Percentiles rank a stretch among this genome's conserved stretches.
phyloP scores from a whole-genome alignment of 2,113 vertebrate genomes.

The Camelus bactrianus region DNA sequence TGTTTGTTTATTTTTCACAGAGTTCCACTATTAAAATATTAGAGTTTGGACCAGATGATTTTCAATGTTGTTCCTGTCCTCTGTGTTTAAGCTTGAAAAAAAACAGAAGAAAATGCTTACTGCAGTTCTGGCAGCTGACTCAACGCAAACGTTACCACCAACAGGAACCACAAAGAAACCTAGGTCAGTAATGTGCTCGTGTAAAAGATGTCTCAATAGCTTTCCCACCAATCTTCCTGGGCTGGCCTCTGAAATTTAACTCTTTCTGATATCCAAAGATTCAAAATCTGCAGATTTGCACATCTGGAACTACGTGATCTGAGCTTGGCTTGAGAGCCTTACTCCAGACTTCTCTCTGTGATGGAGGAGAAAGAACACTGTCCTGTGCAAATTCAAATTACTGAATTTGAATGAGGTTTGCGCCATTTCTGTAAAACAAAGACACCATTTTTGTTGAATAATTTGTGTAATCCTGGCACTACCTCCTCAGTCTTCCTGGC shows the following conservation, averaged over 20 bases:
- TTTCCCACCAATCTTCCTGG: neutral
- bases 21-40: conserved; percentile 23
- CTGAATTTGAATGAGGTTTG: neutral
- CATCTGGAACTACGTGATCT: neutral
- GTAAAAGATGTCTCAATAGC: neutral
- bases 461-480: conserved; percentile 50
- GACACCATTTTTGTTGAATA: conserved; percentile 50
- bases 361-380: neutral
- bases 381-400: neutral
- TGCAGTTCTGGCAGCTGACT: neutral
- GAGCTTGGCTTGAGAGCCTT: neutral
- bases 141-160: neutral
- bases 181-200: neutral
- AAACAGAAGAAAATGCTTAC: neutral
- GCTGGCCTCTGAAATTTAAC: neutral
- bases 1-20: neutral
- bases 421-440: neutral
- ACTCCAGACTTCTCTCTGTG: neutral
- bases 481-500: conserved; percentile 62
- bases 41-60: conserved; percentile 17
- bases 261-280: neutral
- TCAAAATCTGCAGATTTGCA: neutral
- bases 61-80: neutral
- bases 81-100: conserved; percentile 53
- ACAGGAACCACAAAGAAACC: conserved; percentile 48